Base-by-base conservation (phyloP, 2,797 vertebrate species). In the Chrosomus eos region DNA sequence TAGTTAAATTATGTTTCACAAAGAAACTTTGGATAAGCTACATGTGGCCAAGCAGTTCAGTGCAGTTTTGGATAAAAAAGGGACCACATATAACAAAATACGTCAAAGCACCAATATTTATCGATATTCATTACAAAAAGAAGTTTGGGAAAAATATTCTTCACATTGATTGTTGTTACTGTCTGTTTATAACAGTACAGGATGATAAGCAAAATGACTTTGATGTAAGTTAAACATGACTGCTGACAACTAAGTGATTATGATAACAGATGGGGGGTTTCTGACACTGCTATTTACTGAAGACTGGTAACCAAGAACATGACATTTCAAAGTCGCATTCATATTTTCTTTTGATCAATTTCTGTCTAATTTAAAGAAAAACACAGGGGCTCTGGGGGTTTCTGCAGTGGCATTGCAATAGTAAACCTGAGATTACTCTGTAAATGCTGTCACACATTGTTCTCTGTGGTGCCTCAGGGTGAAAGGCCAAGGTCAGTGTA, bases 341-440 rank as follows among this genome's bases (percentile, higher is more conserved):
- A 33, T 60, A 82, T 82, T 74, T 48, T 64, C 38, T 18, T 60
- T 62, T 82, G 7, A 82, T 48, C 40, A 1, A 36, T 74, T 74
- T 74, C 28, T 5, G 55, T 74, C 40, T 40, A 73, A 66, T 21
- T 21, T 19, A 31, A 43, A 40, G 19, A 18, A 53, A 23, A 53
- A 26, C 7, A 53, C 1, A 53, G 7, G 36, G 45, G 72, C 33
- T 75, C 53, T 66, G 48, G 7, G 48, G 64, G 38, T 21, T 64
- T 82, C 55, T 58, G n/a, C 36, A 76, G 62, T 76, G 36, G 64
- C 51, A n/a, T 43, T 33, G 43, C 36, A 83, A 33, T 40, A 58
- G 48, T 55, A 33, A 76, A 77, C 82, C 74, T 84, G 74, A 84
- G 82, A 67, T 66, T 33, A 64, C 31, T 75, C 71, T 67, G 58